Conservation (phyloP, 2,888 invertebrate genomes). For the Anagyrus pseudococci region DNA sequence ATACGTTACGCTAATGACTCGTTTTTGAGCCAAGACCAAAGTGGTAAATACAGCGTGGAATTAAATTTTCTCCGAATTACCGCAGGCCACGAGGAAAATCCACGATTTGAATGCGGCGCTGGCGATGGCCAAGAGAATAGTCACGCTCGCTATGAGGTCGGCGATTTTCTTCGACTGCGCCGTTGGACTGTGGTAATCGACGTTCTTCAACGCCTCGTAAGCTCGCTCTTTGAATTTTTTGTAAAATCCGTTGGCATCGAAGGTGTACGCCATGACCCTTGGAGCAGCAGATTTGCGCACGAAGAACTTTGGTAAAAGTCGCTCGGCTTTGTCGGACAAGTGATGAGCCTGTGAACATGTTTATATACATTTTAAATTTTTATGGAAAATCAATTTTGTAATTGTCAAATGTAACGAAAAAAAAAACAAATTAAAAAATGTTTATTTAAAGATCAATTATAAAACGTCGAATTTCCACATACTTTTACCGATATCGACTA, state of each 20-base stretch:
- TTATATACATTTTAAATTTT: too few relatives aligned
- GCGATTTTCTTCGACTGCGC: slow-evolving; percentile 54
- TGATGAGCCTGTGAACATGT: slow-evolving; percentile 67
- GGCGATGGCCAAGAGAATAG: slow-evolving; percentile 43
- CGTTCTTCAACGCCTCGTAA: slow-evolving; percentile 65
- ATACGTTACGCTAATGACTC: neutral
- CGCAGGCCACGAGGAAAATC: slow-evolving; percentile 52
- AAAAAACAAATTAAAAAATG: neutral
- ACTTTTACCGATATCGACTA: neutral
- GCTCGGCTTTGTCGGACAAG: slow-evolving; percentile 66
- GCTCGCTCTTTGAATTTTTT: slow-evolving; percentile 71
- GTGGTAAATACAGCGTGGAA: neutral
- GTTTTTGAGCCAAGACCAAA: neutral
- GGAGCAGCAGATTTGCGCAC: slow-evolving; percentile 69
- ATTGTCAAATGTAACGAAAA: too few relatives aligned
- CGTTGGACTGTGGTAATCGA: slow-evolving; percentile 60
- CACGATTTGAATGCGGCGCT: slow-evolving; percentile 46
- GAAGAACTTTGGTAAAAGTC: slow-evolving; percentile 71
- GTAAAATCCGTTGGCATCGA: slow-evolving; percentile 78
- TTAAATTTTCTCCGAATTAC: slow-evolving; percentile 40
- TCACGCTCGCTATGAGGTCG: slow-evolving; percentile 44
- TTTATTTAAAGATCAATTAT: neutral
- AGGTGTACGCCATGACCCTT: slow-evolving; percentile 76
- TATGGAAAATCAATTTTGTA: too few relatives aligned
- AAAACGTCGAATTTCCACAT: neutral